Percentiles rank a stretch among this genome's conserved stretches.
Conservation (phyloP, 2,113 vertebrate species). For the Oriolus oriolus region DNA sequence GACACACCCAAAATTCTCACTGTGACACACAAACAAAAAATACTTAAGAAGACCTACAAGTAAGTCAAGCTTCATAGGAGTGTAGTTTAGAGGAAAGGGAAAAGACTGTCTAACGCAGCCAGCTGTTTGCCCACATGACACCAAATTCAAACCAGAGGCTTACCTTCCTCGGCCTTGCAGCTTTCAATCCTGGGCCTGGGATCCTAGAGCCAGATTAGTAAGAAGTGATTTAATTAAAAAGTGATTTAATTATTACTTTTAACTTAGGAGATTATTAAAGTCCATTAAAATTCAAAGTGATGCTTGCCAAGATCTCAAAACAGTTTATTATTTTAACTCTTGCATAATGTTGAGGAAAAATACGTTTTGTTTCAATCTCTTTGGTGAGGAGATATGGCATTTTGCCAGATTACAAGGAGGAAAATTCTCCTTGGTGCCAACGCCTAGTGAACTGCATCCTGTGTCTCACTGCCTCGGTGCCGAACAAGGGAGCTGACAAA, state of each 20-base stretch:
- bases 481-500: background rate
- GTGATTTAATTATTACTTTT: background rate
- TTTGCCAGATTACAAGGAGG: background rate
- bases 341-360: background rate
- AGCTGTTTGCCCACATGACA: background rate
- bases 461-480: background rate
- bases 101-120: background rate
- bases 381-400: background rate
- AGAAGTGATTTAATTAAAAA: background rate
- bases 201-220: background rate
- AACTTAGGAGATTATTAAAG: background rate
- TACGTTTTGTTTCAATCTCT: constrained; percentile 22
- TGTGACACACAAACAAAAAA: background rate
- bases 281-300: background rate
- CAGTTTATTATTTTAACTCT: constrained; percentile 20
- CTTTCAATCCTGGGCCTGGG: background rate
- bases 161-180: background rate
- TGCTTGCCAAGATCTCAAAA: background rate
- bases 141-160: background rate
- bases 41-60: background rate
- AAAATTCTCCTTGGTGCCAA: constrained; percentile 6
- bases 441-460: background rate
- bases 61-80: background rate
- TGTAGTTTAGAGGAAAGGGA: background rate
- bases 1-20: background rate